Percentiles rank a stretch among this genome's conserved stretches.
phyloP scores from a whole-genome alignment of 2,888 invertebrate genomes.

The Xestia xanthographa region DNA sequence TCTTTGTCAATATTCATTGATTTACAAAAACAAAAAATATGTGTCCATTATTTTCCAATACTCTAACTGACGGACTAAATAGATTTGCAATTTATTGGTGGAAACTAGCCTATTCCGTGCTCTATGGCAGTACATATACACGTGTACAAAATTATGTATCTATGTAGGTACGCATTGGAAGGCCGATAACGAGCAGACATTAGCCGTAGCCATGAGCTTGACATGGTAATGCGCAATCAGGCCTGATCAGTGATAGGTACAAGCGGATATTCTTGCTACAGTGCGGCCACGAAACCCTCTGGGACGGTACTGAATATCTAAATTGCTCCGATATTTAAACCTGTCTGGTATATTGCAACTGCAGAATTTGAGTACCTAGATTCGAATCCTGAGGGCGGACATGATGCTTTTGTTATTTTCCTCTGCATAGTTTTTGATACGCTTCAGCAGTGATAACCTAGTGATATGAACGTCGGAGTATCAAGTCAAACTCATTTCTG shows the following conservation, averaged over 20 bases:
- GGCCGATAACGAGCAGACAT: constrained; percentile 73
- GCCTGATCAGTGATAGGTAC: constrained; percentile 75
- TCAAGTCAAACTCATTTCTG: too few relatives aligned
- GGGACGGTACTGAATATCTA: constrained; percentile 3
- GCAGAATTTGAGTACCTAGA: neutral
- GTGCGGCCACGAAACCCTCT: constrained; percentile 62
- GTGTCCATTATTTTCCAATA: too few relatives aligned
- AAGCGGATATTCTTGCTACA: constrained; percentile 65
- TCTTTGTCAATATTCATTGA: too few relatives aligned
- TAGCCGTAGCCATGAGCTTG: constrained; percentile 74
- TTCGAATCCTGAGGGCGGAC: neutral
- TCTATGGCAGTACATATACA: neutral
- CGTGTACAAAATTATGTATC: neutral
- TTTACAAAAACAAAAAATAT: too few relatives aligned
- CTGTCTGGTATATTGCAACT: neutral
- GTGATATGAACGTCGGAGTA: too few relatives aligned
- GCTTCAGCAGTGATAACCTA: too few relatives aligned
- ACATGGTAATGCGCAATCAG: constrained; percentile 82
- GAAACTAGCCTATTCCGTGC: too few relatives aligned
- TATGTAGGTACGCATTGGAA: constrained; percentile 37
- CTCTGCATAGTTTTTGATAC: too few relatives aligned
- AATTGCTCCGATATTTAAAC: neutral
- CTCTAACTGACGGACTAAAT: too few relatives aligned
- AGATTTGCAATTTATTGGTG: too few relatives aligned
- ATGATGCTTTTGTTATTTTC: neutral